phyloP scores from a whole-genome alignment of 2,797 vertebrate genomes.

The Netta rufina region DNA sequence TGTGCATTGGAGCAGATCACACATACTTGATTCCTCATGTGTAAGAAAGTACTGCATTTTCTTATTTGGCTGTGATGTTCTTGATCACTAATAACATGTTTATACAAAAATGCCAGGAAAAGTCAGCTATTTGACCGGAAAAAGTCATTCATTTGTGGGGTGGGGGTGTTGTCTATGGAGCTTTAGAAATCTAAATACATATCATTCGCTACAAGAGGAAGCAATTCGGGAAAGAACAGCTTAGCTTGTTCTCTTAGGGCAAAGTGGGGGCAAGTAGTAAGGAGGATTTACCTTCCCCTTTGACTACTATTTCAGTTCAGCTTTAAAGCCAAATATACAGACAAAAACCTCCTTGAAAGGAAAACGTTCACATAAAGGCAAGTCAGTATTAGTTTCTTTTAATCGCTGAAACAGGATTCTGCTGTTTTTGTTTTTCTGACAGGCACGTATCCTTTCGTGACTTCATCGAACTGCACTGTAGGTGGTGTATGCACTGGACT shows the following conservation, averaged over 20 bases:
- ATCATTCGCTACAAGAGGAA: background rate
- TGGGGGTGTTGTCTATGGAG: background rate
- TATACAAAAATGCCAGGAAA: background rate
- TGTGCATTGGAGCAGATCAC: background rate
- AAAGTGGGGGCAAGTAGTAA: background rate
- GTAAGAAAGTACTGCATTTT: background rate
- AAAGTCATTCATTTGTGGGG: background rate
- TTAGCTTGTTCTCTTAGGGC: background rate
- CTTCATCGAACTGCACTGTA: conserved; percentile 97
- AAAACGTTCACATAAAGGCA: background rate
- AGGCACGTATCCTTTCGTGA: conserved; percentile 99
- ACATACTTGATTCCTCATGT: background rate
- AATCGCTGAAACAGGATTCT: background rate
- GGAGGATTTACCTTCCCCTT: background rate
- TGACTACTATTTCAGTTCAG: background rate
- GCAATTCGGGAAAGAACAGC: background rate
- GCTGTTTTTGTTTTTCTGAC: conserved; percentile 11
- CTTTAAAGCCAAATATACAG: background rate
- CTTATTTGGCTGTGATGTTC: background rate
- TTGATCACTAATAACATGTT: background rate
- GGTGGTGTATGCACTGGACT: conserved; percentile 96
- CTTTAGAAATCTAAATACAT: background rate
- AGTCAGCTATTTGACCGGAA: background rate
- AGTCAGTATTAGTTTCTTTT: background rate
- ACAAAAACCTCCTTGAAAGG: background rate